A percentile compares a stretch with the other conserved stretches of the same genome.
These are phyloP conservation scores for Axinella damicornis DNA, from an alignment of 37 sponge, comb jelly and placozoan species.

Conservation along the genomic window DNA sequence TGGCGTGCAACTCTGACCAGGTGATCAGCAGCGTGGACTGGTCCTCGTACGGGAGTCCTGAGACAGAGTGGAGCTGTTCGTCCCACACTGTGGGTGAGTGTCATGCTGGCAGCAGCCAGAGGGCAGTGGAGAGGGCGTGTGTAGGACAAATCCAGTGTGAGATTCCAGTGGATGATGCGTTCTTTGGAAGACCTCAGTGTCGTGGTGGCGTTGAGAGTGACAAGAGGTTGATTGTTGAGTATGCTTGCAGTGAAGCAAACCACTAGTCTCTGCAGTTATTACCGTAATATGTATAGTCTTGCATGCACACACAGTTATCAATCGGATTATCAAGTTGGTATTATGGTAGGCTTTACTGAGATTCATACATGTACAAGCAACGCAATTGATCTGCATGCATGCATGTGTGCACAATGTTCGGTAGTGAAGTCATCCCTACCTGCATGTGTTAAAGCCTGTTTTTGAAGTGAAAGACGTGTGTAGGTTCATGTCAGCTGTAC, in stretches of 20 bases:
- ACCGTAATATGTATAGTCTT: too few relatives aligned
- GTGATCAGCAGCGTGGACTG: slow-evolving; percentile 16
- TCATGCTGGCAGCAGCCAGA: slow-evolving; percentile 1
- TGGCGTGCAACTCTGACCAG: background rate
- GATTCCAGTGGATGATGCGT: background rate
- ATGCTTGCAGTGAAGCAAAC: slow-evolving; percentile 1
- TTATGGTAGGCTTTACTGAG: too few relatives aligned
- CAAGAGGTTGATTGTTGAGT: slow-evolving; percentile 26
- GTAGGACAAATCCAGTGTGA: background rate
- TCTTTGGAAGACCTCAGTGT: slow-evolving; percentile 19
- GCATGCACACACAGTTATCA: too few relatives aligned
- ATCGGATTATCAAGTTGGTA: too few relatives aligned
- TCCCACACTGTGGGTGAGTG: slow-evolving; percentile 1
- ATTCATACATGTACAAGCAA: too few relatives aligned
- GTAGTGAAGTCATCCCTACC: too few relatives aligned
- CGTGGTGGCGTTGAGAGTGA: background rate
- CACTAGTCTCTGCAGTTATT: too few relatives aligned
- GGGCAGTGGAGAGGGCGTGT: slow-evolving; percentile 10
- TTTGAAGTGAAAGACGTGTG: too few relatives aligned
- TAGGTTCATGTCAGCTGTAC: too few relatives aligned
- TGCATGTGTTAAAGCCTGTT: too few relatives aligned
- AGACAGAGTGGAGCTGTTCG: background rate
- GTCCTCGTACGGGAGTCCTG: slow-evolving; percentile 42
- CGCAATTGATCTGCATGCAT: too few relatives aligned
- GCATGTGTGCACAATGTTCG: too few relatives aligned